Base-by-base conservation (phyloP, 2,888 invertebrate genomes). In the Odontocolon sp. region DNA sequence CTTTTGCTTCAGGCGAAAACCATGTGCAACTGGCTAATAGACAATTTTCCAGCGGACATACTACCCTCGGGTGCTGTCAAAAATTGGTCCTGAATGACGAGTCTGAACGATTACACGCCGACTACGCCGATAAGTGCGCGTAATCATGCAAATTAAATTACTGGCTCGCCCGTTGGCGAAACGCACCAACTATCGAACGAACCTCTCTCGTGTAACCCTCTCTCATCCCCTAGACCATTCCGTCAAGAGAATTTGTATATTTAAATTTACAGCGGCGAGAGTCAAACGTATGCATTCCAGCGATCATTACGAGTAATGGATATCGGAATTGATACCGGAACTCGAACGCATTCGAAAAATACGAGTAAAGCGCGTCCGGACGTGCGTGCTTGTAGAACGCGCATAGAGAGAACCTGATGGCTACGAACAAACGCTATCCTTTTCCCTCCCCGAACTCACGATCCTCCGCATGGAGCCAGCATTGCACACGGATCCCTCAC, bases 91-190 rank as follows among this genome's bases (percentile, higher is more conserved):
- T 63, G 72, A 68, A 81, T 81, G 81, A 71, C 73, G 77, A 78
- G 81, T 79, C 76, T 56, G 74, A 77, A 78, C 78, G 81, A 83
- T 83, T 77, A 78, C 69, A 75, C 76, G 71, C 68, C 11, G 50
- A 16, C 68, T 70, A 72, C 68, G 57, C 63, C 74, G 79, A 81
- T 80, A 82, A 83, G 79, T 80, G 75, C 72, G 78, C 80, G 77
- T 80, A 83, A 81, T 80, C 81, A 78, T 83, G 79, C 78, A 82
- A 80, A 82, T 79, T 77, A 69, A 83, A 83, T 78, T 74, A 78
- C 80, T 64, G 67, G 69, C 57, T 28, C 28, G 16, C 28, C 38
- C 56, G 40, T 64, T 63, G 16, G 72, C 57, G 42, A 72, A 63
- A 57, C 47, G 40, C 40, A 8, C 33, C 14, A 28, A 31, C 18